Evolutionary conservation across 2,113 vertebrate species (phyloP), one percentile per base, ranked within the genome.

Genomic region (Panurus biarmicus): DNA sequence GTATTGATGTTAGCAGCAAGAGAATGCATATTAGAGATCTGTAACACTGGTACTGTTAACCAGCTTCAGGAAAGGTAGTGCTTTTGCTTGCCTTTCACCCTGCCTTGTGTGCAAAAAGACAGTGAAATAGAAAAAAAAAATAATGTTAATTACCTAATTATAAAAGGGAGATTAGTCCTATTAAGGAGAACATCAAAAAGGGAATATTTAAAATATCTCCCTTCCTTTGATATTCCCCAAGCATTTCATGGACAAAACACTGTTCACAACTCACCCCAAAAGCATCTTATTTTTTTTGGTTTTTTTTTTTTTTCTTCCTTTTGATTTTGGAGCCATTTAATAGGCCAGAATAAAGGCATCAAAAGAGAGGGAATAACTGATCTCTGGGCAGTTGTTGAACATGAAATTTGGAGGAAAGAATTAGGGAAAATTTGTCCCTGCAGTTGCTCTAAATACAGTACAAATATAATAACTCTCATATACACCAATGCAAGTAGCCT

Each of bases 1-100:
- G n/a, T 84, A 95, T 90, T 93, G 92, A 97, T 95, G 92, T 90
- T 86, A 93, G 91, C 73, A 95, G 95, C 89, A 92, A 95, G 89
- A 87, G 70, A 72, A 86, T 94, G 80, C 86, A 69, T 92, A 45
- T 93, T 91, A 87, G 64, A 89, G 84, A 54, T 80, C 77, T 85
- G 0, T 60, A 73, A 70, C 77, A 51, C 65, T 76, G 89, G 22
- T 48, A 16, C 54, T 64, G 40, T 54, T 94, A 91, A 78, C 53
- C 67, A 73, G 29, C 73, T 50, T 71, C 74, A 65, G 12, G 48
- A 78, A 91, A 48, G 75, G 69, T 36, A 40, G 40, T 44, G 47
- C 73, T 87, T 75, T 33, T 80, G 12, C 61, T 87, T 87, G 74
- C 72, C 60, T 90, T 91, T 76, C 70, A 93, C 86, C 65, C 74